Conservation (phyloP, 2,113 vertebrate genomes). For the Nothocercus julius region DNA sequence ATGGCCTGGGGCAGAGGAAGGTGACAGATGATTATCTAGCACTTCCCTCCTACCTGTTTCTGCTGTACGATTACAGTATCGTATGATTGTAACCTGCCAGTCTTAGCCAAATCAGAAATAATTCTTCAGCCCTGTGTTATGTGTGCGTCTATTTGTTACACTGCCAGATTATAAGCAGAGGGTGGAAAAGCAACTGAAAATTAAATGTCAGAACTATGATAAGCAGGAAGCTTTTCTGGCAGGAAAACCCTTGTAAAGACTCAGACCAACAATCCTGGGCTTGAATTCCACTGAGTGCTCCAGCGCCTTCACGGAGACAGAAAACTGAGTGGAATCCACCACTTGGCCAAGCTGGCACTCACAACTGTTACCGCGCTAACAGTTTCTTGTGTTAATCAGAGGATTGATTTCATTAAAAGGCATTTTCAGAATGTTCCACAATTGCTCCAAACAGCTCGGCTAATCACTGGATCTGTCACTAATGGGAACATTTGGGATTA, state of each 20-base stretch:
- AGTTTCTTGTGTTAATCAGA: not conserved
- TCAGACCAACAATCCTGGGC: not conserved
- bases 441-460: not conserved
- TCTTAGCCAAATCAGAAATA: not conserved
- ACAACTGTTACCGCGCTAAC: not conserved
- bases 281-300: conserved; percentile 13
- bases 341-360: not conserved
- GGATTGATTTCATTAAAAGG: not conserved
- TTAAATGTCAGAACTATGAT: not conserved
- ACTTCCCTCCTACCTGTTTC: not conserved
- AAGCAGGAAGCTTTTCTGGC: not conserved
- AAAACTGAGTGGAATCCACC: not conserved
- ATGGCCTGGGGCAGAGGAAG: not conserved
- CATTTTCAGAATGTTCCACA: not conserved
- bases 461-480: not conserved
- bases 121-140: not conserved
- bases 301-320: not conserved
- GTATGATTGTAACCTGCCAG: not conserved
- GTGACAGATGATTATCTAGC: not conserved
- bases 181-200: conserved; percentile 14
- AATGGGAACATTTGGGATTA: not conserved
- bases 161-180: not conserved
- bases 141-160: not conserved
- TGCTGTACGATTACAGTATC: not conserved
- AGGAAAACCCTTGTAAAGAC: not conserved